Conservation (phyloP, 2,888 invertebrate species). For the Trachelus tabidus region DNA sequence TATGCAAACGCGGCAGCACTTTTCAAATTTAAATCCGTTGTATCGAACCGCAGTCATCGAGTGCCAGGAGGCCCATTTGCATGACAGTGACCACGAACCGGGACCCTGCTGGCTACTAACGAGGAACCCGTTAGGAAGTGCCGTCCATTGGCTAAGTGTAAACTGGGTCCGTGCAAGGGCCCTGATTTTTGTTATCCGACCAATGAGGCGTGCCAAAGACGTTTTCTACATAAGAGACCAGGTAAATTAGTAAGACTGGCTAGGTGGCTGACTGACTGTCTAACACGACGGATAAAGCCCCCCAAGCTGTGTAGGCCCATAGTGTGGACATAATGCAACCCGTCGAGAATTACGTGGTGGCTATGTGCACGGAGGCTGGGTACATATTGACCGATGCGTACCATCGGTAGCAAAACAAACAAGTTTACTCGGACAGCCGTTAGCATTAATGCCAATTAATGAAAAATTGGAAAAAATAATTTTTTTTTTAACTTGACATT, state of each 20-base stretch:
- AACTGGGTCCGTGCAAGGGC: too few species aligned
- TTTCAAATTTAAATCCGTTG: constrained; percentile 45
- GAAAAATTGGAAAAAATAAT: not conserved
- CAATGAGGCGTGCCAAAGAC: not conserved
- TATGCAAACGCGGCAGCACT: constrained; percentile 41
- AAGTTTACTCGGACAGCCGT: constrained; percentile 35
- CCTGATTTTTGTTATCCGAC: not conserved
- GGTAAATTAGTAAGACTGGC: not conserved
- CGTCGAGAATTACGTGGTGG: constrained; percentile 39
- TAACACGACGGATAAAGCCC: constrained; percentile 46
- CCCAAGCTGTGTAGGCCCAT: constrained; percentile 48
- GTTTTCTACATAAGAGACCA: not conserved
- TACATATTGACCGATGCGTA: constrained; percentile 62
- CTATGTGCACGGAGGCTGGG: constrained; percentile 53
- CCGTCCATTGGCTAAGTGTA: not conserved
- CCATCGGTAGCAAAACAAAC: constrained; percentile 59
- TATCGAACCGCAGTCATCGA: constrained; percentile 26
- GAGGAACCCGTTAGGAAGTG: not conserved
- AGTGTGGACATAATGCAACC: constrained; percentile 54
- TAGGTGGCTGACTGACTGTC: not conserved
- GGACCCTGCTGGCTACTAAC: not conserved
- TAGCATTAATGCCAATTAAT: not conserved
- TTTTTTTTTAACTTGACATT: too few species aligned
- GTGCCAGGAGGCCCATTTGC: constrained; percentile 29
- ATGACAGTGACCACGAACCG: constrained; percentile 36